Evolutionary conservation across 2,888 invertebrate species (phyloP), one percentile per base, ranked within the genome.

Genomic region (Thymelicus sylvestris): DNA sequence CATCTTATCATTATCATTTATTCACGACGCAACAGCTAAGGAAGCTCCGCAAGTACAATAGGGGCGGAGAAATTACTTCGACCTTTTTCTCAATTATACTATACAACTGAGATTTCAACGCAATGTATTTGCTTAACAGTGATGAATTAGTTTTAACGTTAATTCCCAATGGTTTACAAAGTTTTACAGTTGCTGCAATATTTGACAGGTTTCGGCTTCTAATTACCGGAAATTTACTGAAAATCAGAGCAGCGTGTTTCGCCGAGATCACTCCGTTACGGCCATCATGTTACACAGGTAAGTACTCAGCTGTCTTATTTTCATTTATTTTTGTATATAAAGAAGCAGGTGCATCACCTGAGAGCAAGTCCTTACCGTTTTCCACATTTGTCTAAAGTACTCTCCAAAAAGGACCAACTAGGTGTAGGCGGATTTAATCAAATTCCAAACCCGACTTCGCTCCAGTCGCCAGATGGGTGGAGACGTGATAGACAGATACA

Each of bases 1-100:
- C 83, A 85, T 85, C 89, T 90, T 91, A 90, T 90, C 90, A 86
- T 90, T 89, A 91, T 92, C 91, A 92, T 91, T 93, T 92, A 92
- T 93, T 92, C 91, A 92, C 83, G 83, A 84, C 83, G 83, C 80
- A 87, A 83, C 86, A 83, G 83, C 83, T 80, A 80, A 80, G 81
- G 78, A 81, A 79, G 77, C 60, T 57, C 47, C 59, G 47, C 63
- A 59, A 59, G 64, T 69, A 69, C 57, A 69, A 63, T 31, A 44
- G 47, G 47, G 67, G 44, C 31, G 19, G 31, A 68, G 31, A 62
- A 62, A 67, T 63, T 63, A 41, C 41, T 7, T 41, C n/a, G 47
- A 39, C 62, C 13, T 59, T 59, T 57, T 69, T 39, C 55, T 69
- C 64, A 64, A 64, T 63, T 63, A 52, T 24, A 19, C 5, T 31